Evolutionary conservation across 2,797 vertebrate species (phyloP).

Genomic region (Urosaurus nigricauda): DNA sequence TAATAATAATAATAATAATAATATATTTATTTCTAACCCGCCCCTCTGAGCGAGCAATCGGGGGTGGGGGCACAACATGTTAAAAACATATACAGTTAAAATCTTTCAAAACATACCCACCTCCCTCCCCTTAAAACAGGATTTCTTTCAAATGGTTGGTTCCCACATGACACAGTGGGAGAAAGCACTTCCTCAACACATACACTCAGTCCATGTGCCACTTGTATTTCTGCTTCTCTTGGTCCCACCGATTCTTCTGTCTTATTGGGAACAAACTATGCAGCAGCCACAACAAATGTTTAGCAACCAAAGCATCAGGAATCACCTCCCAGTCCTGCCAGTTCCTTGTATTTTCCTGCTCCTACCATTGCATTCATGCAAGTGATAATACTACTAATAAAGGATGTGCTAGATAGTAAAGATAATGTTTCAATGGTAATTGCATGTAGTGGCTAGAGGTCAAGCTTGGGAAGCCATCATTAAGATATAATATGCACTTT

Average conservation of each 20-base stretch:
- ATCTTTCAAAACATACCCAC: no score
- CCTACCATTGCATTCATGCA: neutral
- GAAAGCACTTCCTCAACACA: no score
- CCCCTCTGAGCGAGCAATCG: no score
- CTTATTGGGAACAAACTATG: neutral
- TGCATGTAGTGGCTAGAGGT: neutral
- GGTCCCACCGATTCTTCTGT: fast-evolving
- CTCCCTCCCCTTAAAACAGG: no score
- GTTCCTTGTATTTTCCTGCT: neutral
- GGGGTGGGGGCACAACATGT: no score
- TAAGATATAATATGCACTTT: neutral
- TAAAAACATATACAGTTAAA: no score
- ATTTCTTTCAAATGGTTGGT: no score
- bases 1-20: no score
- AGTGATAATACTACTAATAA: neutral
- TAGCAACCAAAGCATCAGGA: neutral
- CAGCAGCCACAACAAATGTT: neutral
- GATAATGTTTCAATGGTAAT: neutral
- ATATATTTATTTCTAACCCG: no score
- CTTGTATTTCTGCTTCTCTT: no score
- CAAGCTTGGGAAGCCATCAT: constrained; percentile 1
- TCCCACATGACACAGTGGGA: no score
- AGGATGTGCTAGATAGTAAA: neutral
- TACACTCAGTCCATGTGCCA: no score
- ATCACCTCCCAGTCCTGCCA: neutral